These are phyloP conservation scores for Drepana falcataria DNA, from an alignment of 2,888 invertebrate genomes.

Conservation along the genomic window DNA sequence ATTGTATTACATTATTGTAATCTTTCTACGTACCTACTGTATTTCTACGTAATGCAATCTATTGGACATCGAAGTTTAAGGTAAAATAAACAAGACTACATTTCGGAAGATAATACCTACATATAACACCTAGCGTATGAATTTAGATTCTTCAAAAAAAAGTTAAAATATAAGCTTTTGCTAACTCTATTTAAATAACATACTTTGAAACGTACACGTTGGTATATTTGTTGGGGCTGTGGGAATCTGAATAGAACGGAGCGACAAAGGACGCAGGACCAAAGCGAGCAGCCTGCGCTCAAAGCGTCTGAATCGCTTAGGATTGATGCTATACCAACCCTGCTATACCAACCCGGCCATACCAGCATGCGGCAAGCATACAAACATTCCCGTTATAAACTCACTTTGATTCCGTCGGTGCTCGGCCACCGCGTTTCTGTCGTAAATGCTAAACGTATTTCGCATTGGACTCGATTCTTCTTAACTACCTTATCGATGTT, in stretches of 20 bases:
- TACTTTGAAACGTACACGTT: slow-evolving; percentile 21
- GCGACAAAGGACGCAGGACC: slow-evolving; percentile 30
- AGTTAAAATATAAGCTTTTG: too few relatives aligned
- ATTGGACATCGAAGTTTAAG: too few relatives aligned
- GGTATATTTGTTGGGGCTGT: slow-evolving; percentile 25
- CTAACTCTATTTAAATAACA: too few relatives aligned
- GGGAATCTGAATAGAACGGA: slow-evolving; percentile 31
- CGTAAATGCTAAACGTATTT: neutral
- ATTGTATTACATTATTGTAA: too few relatives aligned
- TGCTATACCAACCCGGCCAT: slow-evolving; percentile 3
- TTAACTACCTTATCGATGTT: neutral
- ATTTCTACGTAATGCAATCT: too few relatives aligned
- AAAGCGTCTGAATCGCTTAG: slow-evolving; percentile 33
- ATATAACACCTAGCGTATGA: too few relatives aligned
- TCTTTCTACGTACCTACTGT: too few relatives aligned
- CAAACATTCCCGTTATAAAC: slow-evolving; percentile 12
- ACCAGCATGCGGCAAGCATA: slow-evolving; percentile 6
- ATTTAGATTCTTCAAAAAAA: too few relatives aligned
- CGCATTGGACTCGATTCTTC: neutral
- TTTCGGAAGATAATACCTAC: too few relatives aligned
- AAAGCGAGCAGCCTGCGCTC: slow-evolving; percentile 29
- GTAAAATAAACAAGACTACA: too few relatives aligned
- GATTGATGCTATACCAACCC: slow-evolving; percentile 24
- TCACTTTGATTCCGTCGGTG: slow-evolving; percentile 11
- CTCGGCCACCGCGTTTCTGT: neutral